Evolutionary conservation across 1,140 invertebrate species (phyloP), one percentile per base, ranked within the genome.

Genomic region (Danaus plexippus): DNA sequence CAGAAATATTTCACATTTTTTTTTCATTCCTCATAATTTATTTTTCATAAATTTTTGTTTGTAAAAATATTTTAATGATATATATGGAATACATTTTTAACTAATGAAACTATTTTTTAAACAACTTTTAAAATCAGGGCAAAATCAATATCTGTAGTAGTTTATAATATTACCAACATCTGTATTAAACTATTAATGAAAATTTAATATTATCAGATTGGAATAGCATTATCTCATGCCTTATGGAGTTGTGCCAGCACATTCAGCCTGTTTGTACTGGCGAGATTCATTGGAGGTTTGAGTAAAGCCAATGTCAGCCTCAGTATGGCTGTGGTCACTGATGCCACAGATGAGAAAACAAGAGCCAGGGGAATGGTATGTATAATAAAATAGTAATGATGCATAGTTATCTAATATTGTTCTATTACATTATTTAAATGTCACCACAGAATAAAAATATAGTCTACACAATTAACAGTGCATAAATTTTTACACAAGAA

Each of bases 241-340:
- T 60, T 98, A 47, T 99, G 98, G 98, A 93, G 93, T 15, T 77
- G 94, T 42, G 97, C 97, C 0, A 89, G 89, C 54, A 96, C 93
- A 75, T 99, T 99, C 87, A 89, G 91, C 10, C 70, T 98, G 44
- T 99, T 99, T 89, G 94, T 99, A 12, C 66, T 99, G 43, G 95
- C 98, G 0, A 90, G 98, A 69, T 92, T 99, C 61, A 88, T 99
- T 59, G 97, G 97, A 11, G 98, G 98, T 0, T 89, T 99, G 4
- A 97, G 95, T 73, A 99, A 99, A 89, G 97, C 97, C 5, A 99
- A 99, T 88, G 93, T 99, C 11, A 97, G 95, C 64, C 88, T 99
- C 18, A 94, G 94, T 44, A 98, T 98, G 91, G 97, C 98, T 7
- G 94, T 99, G 61, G 94, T 99, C 8, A 94, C 97, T 12, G 98